These are phyloP conservation scores for Lutraria lutraria DNA, from an alignment of 2,888 invertebrate species.

Conservation along the genomic window DNA sequence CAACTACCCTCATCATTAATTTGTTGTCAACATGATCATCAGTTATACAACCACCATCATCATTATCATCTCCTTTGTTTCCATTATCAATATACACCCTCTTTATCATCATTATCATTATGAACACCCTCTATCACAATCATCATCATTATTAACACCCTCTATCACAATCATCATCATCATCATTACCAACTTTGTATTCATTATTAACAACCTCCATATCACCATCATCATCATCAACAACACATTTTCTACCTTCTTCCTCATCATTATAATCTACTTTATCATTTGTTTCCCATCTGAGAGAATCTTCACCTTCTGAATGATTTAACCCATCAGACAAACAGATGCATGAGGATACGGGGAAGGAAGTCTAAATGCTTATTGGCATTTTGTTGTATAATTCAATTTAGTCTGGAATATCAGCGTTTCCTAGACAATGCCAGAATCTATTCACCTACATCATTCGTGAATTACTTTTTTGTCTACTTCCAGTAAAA, in stretches of 20 bases:
- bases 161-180: neutral
- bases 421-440: neutral
- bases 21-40: too few relatives aligned
- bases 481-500: constrained; percentile 12
- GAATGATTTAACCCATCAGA: constrained; percentile 5
- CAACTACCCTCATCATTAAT: too few relatives aligned
- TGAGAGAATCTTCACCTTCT: neutral
- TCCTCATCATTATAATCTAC: constrained; percentile 17
- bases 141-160: neutral
- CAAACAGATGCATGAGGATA: neutral
- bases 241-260: neutral
- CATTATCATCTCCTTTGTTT: neutral
- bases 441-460: constrained; percentile 17
- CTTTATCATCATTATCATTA: neutral
- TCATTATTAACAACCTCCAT: neutral
- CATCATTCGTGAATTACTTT: neutral
- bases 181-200: neutral
- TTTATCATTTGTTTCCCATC: constrained; percentile 9
- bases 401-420: neutral
- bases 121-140: neutral
- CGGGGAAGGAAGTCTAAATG: neutral
- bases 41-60: neutral
- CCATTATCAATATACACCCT: neutral
- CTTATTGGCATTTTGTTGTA: constrained; percentile 8
- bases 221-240: neutral